Base-by-base conservation (phyloP, 2,113 vertebrate genomes). In the Copsychus sechellarum region DNA sequence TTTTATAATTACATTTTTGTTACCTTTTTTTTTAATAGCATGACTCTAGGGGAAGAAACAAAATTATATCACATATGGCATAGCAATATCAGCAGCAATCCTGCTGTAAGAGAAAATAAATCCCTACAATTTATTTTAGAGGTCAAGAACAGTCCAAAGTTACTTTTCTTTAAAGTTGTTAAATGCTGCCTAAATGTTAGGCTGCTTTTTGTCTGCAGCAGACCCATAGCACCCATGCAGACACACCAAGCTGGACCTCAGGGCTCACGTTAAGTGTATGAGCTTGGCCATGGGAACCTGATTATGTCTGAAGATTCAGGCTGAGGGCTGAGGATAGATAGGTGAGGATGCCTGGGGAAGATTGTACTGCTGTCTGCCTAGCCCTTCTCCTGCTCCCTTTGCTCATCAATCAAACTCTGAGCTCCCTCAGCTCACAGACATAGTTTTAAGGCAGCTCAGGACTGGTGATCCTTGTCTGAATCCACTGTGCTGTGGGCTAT, bases 191-290 rank as follows among this genome's bases (percentile, higher is more conserved):
- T 60, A 38, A 66, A 81, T 4, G 7, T 66, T 31, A 25, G 18
- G 25, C 36, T 74, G 15, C 5, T n/a, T 88, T 78, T 78, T 34
- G 13, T 48, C 33, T 81, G 42, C 60, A 73, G 40, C 42, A 87
- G 65, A 51, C 9, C 12, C 45, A 34, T 33, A 56, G 67, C 23
- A 72, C 5, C 12, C 23, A 19, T 3, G 7, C 18, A 65, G 43
- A 45, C 23, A 22, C 23, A 47, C 8, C 33, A 61, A 64, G 34
- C 15, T 18, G 18, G 34, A 67, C 22, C 12, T 91, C 48, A 15
- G 33, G 23, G 61, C 26, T 86, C 33, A 34, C 0, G 0, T 43
- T 50, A 51, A 2, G 1, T 28, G 6, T 38, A 5, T 28, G 29
- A 81, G 17, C 42, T 72, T 45, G 48, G 47, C 56, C 3, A 1